phyloP scores from a whole-genome alignment of 2,888 invertebrate species.

The Drosophila melanosoma region DNA sequence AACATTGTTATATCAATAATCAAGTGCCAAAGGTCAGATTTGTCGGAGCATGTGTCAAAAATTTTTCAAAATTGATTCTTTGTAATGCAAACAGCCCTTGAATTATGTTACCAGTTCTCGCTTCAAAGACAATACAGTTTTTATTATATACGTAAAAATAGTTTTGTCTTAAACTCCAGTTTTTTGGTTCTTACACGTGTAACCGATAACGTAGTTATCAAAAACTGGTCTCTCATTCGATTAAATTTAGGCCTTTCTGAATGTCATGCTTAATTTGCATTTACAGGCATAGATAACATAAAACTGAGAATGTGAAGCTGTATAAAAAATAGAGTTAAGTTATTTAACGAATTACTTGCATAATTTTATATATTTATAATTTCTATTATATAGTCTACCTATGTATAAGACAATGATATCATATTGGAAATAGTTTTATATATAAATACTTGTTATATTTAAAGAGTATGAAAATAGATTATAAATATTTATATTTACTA shows the following conservation, averaged over 20 bases:
- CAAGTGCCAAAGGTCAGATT: conserved; percentile 65
- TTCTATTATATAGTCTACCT: too few species aligned
- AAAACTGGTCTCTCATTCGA: not conserved
- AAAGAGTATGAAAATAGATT: not conserved
- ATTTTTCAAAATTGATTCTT: conserved; percentile 60
- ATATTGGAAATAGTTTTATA: conserved; percentile 8
- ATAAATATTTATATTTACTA: not conserved
- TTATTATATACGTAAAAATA: conserved; percentile 20
- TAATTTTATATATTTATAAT: not conserved
- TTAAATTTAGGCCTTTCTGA: not conserved
- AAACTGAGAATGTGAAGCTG: conserved; percentile 19
- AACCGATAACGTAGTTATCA: not conserved
- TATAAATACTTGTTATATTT: not conserved
- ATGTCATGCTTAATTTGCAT: not conserved
- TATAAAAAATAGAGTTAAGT: conserved; percentile 16
- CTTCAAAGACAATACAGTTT: conserved; percentile 62
- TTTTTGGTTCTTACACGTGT: conserved; percentile 5
- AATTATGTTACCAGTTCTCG: conserved; percentile 25
- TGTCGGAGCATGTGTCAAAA: conserved; percentile 46
- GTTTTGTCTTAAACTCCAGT: not conserved
- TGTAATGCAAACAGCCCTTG: conserved; percentile 35
- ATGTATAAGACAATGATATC: not conserved
- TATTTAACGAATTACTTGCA: not conserved
- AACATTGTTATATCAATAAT: conserved; percentile 64
- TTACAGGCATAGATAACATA: not conserved